Evolutionary conservation across 2,888 invertebrate species (phyloP), one percentile per base, ranked within the genome.

Genomic region (Lamellibrachia columna): DNA sequence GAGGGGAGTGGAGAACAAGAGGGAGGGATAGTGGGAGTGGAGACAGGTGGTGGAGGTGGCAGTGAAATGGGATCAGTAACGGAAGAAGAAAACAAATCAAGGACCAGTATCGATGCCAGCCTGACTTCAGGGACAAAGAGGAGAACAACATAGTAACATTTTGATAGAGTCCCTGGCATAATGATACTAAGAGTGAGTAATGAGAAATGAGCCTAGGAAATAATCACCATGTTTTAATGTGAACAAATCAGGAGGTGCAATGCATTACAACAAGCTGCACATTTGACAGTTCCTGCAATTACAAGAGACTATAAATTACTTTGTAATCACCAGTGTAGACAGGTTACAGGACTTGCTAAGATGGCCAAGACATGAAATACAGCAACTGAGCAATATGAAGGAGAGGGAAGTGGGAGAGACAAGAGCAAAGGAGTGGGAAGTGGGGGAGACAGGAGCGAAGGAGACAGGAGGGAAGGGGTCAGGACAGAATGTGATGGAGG

Each of bases 151-250:
- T 22, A 22, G 75, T 75, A 75, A 11, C 15, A 6, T 75, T 75
- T n/a, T 75, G 75, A 75, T 75, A 75, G 22, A 22, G 1, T 75
- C 75, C 75, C 75, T 6, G 1, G 75, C 75, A 15, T 22, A 11
- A 75, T 11, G 75, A 75, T 15, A n/a, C 75, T 75, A 75, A 75
- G 75, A 11, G 15, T 75, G 75, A 75, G 75, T 22, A 75, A 75
- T 75, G 75, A 75, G 75, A 22, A 75, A 75, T 75, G 75, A 75
- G 75, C 75, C 75, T n/a, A 6, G 6, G 75, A 75, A 75, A 75
- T 75, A 75, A 75, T 75, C 75, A 75, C 75, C 75, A 75, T 75
- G 75, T 75, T 15, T 75, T 75, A 75, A 75, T 75, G 75, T 75
- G 75, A n/a, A 11, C 4, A 75, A 75, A 75, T 75, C 75, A 75